Conservation (phyloP, 1,140 invertebrate genomes). For the Listronotus oregonensis region DNA sequence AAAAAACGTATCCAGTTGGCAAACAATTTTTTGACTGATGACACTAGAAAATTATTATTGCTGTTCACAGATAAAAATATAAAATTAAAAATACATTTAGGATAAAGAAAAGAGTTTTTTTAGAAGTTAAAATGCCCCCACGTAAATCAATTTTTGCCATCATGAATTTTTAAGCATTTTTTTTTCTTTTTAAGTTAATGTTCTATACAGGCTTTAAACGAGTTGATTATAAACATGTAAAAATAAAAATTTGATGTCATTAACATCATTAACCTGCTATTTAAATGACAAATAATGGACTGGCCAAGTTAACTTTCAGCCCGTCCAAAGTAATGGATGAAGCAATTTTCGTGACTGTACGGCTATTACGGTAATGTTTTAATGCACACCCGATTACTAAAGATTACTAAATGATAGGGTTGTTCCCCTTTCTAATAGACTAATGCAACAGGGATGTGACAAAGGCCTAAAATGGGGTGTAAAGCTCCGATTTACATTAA, state of each 20-base stretch:
- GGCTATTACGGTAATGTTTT: constrained; percentile 49
- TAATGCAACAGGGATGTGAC: constrained; percentile 43
- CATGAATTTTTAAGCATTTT: too few species aligned
- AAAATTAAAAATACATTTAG: too few species aligned
- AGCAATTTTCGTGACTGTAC: constrained; percentile 40
- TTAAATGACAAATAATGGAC: constrained; percentile 25
- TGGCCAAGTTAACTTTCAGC: constrained; percentile 9
- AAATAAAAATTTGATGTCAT: not conserved
- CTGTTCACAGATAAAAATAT: too few species aligned
- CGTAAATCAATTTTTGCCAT: too few species aligned
- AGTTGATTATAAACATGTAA: too few species aligned
- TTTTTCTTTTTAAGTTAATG: too few species aligned
- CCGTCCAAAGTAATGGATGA: constrained; percentile 25
- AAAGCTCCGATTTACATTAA: constrained; percentile 38
- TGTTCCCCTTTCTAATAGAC: constrained; percentile 48
- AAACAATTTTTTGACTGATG: too few species aligned
- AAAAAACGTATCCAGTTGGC: too few species aligned
- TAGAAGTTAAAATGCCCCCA: too few species aligned
- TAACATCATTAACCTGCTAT: constrained; percentile 16
- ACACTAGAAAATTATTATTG: too few species aligned
- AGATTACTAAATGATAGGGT: constrained; percentile 50
- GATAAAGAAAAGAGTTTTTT: too few species aligned
- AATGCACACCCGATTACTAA: constrained; percentile 48
- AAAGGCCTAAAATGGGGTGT: constrained; percentile 46
- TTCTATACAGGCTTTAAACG: too few species aligned